These are phyloP conservation scores for Agrotis puta DNA, from an alignment of 2,888 invertebrate species.

Conservation along the genomic window DNA sequence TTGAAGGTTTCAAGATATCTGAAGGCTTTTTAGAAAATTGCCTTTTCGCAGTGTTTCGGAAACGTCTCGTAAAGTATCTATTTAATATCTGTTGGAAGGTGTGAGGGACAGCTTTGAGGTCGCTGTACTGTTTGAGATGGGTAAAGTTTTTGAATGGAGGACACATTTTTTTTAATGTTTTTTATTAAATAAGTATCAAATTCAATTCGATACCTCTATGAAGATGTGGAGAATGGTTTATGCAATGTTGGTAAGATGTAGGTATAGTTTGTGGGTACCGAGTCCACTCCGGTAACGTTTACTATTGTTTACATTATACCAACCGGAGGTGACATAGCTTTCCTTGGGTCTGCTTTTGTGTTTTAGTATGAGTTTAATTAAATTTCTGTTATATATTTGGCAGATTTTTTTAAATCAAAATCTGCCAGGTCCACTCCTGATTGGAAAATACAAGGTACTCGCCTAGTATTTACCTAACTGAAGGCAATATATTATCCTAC, in stretches of 20 bases:
- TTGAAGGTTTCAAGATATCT: slow-evolving; percentile 45
- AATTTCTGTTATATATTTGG: no score
- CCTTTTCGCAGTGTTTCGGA: slow-evolving; percentile 33
- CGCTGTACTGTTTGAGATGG: neutral
- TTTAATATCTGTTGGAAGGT: slow-evolving; percentile 47
- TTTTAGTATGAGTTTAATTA: neutral
- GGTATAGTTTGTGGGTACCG: slow-evolving; percentile 4
- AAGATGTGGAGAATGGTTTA: neutral
- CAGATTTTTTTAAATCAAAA: no score
- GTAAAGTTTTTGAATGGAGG: neutral
- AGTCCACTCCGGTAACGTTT: neutral
- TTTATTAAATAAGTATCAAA: neutral
- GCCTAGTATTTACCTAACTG: no score
- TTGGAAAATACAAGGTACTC: no score
- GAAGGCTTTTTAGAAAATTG: slow-evolving; percentile 59
- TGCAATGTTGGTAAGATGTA: no score
- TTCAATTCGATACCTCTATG: neutral
- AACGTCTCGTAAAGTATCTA: slow-evolving; percentile 46
- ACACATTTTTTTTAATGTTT: neutral
- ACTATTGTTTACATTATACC: slow-evolving; percentile 4
- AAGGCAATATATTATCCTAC: no score
- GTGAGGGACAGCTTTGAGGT: neutral
- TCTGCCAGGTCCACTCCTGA: no score
- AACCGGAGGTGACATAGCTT: neutral
- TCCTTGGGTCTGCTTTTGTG: neutral